Evolutionary conservation across 2,797 vertebrate genomes (phyloP).

Genomic region (Sphaeramia orbicularis): DNA sequence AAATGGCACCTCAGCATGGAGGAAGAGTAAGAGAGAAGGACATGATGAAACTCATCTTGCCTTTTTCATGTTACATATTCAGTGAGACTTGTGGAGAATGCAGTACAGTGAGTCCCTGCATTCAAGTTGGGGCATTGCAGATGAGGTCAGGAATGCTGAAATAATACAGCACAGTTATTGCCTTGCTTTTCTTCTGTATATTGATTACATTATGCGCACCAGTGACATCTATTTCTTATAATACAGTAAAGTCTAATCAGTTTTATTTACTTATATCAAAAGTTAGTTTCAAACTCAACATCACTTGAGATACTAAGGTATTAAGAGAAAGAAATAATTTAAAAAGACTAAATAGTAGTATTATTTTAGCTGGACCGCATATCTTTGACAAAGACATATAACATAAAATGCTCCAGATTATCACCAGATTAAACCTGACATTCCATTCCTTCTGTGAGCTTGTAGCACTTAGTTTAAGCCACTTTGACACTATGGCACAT

Average conservation of each 20-base stretch:
- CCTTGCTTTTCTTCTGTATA: background rate
- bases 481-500: slow-evolving; percentile 12
- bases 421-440: background rate
- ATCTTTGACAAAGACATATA: background rate
- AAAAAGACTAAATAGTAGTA: background rate
- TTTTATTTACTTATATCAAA: slow-evolving; percentile 4
- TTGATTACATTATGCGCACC: background rate
- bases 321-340: too few relatives aligned
- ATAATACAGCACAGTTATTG: slow-evolving; percentile 20
- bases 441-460: background rate
- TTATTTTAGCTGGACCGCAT: background rate
- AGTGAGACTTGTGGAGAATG: slow-evolving; percentile 13
- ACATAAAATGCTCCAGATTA: background rate
- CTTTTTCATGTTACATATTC: slow-evolving; percentile 50
- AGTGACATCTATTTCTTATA: background rate
- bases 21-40: slow-evolving; percentile 65
- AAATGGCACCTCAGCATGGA: slow-evolving; percentile 75
- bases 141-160: slow-evolving; percentile 15
- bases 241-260: background rate
- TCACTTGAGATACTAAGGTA: too few relatives aligned
- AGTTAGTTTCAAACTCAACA: background rate
- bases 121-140: slow-evolving; percentile 28
- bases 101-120: background rate
- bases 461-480: background rate
- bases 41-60: slow-evolving; percentile 56